These are phyloP conservation scores for Bufotes viridis DNA, from an alignment of 2,797 vertebrate genomes.

Conservation along the genomic window DNA sequence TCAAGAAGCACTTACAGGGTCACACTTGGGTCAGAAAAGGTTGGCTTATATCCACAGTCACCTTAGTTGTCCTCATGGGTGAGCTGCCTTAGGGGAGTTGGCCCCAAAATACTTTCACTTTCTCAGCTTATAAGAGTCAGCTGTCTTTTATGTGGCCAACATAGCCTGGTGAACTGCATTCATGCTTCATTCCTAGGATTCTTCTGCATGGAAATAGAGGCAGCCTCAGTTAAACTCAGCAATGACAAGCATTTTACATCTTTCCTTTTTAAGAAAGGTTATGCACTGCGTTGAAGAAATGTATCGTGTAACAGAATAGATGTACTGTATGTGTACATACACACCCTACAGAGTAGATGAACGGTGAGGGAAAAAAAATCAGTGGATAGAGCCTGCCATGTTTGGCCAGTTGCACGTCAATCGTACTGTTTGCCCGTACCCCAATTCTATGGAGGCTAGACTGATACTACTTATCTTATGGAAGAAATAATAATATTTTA, in stretches of 20 bases:
- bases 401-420: too few species aligned
- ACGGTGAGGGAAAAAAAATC: too few species aligned
- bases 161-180: constrained; percentile 26
- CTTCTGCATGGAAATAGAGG: constrained; percentile 30
- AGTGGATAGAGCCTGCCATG: too few species aligned
- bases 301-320: not conserved
- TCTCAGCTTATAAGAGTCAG: constrained; percentile 44
- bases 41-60: constrained; percentile 1
- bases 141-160: constrained; percentile 54
- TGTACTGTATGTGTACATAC: not conserved
- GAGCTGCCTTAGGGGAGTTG: constrained; percentile 16
- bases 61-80: constrained; percentile 27
- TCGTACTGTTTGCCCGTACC: too few species aligned
- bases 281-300: not conserved
- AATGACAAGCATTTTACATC: not conserved
- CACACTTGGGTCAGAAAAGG: constrained; percentile 34
- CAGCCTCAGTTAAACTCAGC: constrained; percentile 30
- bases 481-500: too few species aligned
- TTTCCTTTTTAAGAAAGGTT: constrained; percentile 7
- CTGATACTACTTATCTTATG: too few species aligned
- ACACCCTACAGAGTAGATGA: too few species aligned
- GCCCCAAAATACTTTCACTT: constrained; percentile 54
- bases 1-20: not conserved
- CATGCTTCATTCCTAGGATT: constrained; percentile 50
- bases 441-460: too few species aligned